A percentile compares a stretch with the other conserved stretches of the same genome.
Conservation (phyloP, 2,888 invertebrate genomes). For the Gortyna flavago region DNA sequence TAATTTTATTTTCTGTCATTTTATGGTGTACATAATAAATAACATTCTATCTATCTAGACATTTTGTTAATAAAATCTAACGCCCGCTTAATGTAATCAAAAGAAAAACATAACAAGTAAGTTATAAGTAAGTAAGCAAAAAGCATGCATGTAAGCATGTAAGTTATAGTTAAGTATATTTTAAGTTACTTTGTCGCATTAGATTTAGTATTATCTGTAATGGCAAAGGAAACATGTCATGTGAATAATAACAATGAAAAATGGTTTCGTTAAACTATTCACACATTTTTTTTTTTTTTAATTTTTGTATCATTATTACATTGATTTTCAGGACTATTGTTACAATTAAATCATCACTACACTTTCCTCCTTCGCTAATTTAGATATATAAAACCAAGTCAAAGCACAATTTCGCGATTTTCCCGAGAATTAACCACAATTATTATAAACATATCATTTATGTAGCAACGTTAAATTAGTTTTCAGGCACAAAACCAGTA, state of each 20-base stretch:
- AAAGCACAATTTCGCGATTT: background rate
- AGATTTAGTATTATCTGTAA: too few relatives aligned
- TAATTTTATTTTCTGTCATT: background rate
- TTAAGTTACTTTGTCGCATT: too few relatives aligned
- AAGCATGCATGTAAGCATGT: too few relatives aligned
- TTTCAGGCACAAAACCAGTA: background rate
- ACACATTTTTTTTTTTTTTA: too few relatives aligned
- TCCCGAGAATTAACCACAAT: background rate
- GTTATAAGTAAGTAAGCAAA: too few relatives aligned
- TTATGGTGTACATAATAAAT: background rate
- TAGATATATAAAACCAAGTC: background rate
- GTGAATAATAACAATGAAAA: accelerated
- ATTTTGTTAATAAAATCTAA: background rate
- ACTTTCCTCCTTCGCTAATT: background rate
- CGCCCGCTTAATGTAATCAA: background rate
- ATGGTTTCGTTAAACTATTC: background rate
- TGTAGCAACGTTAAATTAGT: background rate
- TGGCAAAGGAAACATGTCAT: too few relatives aligned
- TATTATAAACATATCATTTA: background rate
- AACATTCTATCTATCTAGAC: background rate
- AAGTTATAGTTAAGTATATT: too few relatives aligned
- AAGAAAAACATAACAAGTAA: background rate
- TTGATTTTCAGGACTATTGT: background rate
- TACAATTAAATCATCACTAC: background rate
- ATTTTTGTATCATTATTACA: background rate